phyloP scores from a whole-genome alignment of 2,113 vertebrate genomes.

The Sclerurus mexicanus region DNA sequence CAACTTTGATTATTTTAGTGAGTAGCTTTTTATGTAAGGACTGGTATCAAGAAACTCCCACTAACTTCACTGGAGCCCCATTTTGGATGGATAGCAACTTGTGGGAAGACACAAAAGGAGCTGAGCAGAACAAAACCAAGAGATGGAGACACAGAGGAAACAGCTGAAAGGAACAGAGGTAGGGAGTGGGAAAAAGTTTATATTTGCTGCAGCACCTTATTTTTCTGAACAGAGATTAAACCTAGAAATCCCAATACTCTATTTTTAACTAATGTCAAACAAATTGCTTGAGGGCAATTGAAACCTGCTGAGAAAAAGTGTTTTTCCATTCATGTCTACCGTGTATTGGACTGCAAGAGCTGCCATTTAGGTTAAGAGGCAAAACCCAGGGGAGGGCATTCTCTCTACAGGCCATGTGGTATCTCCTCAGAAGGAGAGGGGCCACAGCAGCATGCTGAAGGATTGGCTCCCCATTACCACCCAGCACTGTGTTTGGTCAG shows the following conservation, averaged over 20 bases:
- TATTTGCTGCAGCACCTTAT: neutral
- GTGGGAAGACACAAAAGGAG: neutral
- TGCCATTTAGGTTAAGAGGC: neutral
- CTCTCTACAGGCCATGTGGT: accelerated
- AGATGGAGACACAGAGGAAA: neutral
- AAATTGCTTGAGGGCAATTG: neutral
- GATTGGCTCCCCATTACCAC: neutral
- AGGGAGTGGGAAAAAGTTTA: neutral
- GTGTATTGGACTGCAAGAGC: neutral
- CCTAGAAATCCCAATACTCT: neutral
- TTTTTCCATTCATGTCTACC: neutral
- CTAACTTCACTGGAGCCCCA: neutral
- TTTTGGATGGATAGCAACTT: neutral
- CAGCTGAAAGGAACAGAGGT: neutral
- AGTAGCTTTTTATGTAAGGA: neutral
- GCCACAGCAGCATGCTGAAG: neutral
- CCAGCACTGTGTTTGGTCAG: accelerated
- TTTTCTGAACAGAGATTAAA: neutral
- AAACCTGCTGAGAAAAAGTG: neutral
- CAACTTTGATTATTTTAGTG: neutral
- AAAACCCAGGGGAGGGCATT: neutral
- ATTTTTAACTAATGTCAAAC: neutral
- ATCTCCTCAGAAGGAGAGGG: accelerated
- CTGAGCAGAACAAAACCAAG: neutral
- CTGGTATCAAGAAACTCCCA: neutral